These are phyloP conservation scores for Drosophila pseudotalamancana DNA, from an alignment of 2,888 invertebrate genomes.

Conservation along the genomic window DNA sequence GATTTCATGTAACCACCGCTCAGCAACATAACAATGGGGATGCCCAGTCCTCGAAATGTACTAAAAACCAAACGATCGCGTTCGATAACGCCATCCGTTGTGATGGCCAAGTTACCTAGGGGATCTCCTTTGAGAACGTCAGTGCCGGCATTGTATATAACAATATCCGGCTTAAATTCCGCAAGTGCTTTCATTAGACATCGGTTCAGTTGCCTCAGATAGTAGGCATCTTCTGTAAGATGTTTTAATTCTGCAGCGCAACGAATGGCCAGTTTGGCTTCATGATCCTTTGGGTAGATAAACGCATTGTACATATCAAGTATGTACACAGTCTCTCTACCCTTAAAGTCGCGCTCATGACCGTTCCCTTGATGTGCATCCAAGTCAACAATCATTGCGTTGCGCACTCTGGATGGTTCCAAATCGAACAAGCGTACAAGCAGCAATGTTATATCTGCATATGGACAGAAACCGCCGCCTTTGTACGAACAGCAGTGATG, in stretches of 20 bases:
- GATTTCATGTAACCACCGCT: slow-evolving; percentile 93
- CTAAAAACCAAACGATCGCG: slow-evolving; percentile 93
- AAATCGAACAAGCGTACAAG: slow-evolving; percentile 88
- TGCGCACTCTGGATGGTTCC: slow-evolving; percentile 86
- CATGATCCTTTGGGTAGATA: slow-evolving; percentile 92
- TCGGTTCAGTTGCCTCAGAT: slow-evolving; percentile 88
- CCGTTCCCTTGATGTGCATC: slow-evolving; percentile 98
- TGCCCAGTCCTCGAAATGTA: slow-evolving; percentile 86
- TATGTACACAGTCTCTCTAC: slow-evolving; percentile 90
- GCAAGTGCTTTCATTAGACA: slow-evolving; percentile 88
- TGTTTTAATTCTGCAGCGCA: slow-evolving; percentile 88
- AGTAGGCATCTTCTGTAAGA: slow-evolving; percentile 88
- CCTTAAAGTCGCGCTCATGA: slow-evolving; percentile 91
- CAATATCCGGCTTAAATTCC: slow-evolving; percentile 91
- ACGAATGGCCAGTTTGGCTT: slow-evolving; percentile 90
- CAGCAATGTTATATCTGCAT: slow-evolving; percentile 94
- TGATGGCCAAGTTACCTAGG: slow-evolving; percentile 89
- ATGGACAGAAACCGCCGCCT: slow-evolving; percentile 95
- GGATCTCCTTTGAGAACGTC: slow-evolving; percentile 92
- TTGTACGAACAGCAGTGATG: slow-evolving; percentile 92
- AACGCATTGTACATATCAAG: slow-evolving; percentile 93
- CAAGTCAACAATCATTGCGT: slow-evolving; percentile 94
- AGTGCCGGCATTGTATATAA: slow-evolving; percentile 97
- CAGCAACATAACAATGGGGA: slow-evolving; percentile 94
- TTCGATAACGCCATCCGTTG: slow-evolving; percentile 91